Evolutionary conservation across 2,113 vertebrate species (phyloP).

Genomic region (Misgurnus mizolepis): DNA sequence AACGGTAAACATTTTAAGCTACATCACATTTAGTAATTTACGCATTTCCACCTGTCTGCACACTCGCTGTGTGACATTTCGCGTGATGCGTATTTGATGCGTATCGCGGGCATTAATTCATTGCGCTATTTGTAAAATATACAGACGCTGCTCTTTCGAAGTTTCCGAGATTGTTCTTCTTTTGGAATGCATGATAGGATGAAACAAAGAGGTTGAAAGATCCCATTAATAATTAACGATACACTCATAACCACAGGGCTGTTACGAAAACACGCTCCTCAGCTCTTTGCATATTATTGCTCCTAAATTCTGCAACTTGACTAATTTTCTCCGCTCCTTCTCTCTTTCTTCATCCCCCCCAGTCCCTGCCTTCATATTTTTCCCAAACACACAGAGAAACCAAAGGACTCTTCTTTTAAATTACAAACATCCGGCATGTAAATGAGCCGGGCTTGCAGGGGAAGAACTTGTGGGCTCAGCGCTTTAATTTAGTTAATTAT

Average conservation of each 20-base stretch:
- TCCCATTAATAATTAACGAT: slow-evolving; percentile 58
- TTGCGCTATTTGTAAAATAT: slow-evolving; percentile 46
- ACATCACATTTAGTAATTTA: slow-evolving; percentile 7
- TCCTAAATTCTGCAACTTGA: slow-evolving; percentile 53
- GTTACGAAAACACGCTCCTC: slow-evolving; percentile 41
- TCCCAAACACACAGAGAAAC: slow-evolving; percentile 47
- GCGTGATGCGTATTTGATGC: slow-evolving; percentile 43
- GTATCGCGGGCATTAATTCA: slow-evolving; percentile 34
- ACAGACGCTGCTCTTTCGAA: slow-evolving; percentile 51
- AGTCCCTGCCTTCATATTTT: slow-evolving; percentile 26
- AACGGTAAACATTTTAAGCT: slow-evolving; percentile 8
- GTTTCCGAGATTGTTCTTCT: slow-evolving; percentile 45
- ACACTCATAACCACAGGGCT: slow-evolving; percentile 52
- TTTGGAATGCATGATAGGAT: slow-evolving; percentile 53
- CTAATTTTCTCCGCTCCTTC: slow-evolving; percentile 41
- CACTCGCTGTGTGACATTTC: slow-evolving; percentile 33
- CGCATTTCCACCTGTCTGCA: slow-evolving; percentile 37
- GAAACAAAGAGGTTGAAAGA: slow-evolving; percentile 54
- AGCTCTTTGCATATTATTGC: slow-evolving; percentile 55
- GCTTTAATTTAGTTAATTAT: slow-evolving; percentile 58
- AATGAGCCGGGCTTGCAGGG: slow-evolving; percentile 58
- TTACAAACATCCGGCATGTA: slow-evolving; percentile 58
- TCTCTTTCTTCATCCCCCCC: slow-evolving; percentile 22
- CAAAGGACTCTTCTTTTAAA: slow-evolving; percentile 44
- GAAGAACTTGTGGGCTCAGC: slow-evolving; percentile 58